Conservation (phyloP, 1,140 invertebrate genomes). For the Maconellicoccus hirsutus region DNA sequence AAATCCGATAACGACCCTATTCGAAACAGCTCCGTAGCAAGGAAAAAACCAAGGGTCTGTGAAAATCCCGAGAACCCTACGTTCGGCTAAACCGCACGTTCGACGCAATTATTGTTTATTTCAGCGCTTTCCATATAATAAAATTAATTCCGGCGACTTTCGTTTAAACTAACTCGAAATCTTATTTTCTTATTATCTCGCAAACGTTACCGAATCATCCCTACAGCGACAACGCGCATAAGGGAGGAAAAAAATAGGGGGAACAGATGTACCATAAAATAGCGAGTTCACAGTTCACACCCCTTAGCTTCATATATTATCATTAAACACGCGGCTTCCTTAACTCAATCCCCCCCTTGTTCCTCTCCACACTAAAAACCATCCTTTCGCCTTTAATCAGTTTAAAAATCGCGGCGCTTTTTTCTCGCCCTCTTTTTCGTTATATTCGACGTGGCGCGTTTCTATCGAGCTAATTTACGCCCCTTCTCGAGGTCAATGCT, state of each 20-base stretch:
- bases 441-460: neutral
- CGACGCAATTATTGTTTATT: conserved; percentile 19
- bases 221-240: too few relatives aligned
- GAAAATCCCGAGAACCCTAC: neutral
- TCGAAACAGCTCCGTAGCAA: neutral
- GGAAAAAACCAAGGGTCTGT: neutral
- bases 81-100: neutral
- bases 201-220: too few relatives aligned
- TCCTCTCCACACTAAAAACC: neutral
- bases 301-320: neutral
- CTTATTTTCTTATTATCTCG: conserved; percentile 16
- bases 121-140: conserved; percentile 18
- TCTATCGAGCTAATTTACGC: neutral
- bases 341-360: neutral
- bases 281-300: neutral
- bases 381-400: neutral
- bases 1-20: neutral
- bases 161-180: conserved; percentile 1
- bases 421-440: neutral
- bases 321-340: neutral
- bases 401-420: neutral
- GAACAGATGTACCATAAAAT: conserved; percentile 18
- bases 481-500: neutral
- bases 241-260: too few relatives aligned
- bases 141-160: conserved; percentile 16